Evolutionary conservation across 1,140 invertebrate genomes (phyloP).

Genomic region (Ceratosolen solmsi): DNA sequence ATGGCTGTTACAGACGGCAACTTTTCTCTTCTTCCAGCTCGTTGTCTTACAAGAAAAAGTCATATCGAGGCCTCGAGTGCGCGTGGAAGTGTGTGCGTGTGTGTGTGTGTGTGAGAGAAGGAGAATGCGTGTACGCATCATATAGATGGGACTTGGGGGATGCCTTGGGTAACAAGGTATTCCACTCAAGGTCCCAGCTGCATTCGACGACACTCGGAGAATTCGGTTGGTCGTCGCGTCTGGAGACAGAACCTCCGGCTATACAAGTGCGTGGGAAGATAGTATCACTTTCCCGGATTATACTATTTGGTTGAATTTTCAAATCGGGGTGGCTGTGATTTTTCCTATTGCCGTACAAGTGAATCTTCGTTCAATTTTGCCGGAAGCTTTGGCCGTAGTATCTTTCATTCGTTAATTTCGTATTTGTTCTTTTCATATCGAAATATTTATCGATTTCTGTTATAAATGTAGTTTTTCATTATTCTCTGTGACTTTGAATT

Average conservation of each 20-base stretch:
- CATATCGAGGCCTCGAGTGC: slow-evolving; percentile 26
- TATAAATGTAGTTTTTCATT: too few relatives aligned
- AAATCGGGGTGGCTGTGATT: too few relatives aligned
- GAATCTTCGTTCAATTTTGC: too few relatives aligned
- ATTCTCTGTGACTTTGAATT: too few relatives aligned
- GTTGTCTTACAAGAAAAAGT: slow-evolving; percentile 45
- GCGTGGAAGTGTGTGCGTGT: too few relatives aligned
- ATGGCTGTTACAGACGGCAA: too few relatives aligned
- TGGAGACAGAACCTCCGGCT: not conserved
- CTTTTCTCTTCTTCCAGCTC: not conserved
- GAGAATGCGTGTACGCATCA: slow-evolving; percentile 4
- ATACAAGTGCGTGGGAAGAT: not conserved
- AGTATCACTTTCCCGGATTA: slow-evolving; percentile 2
- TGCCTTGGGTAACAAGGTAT: slow-evolving; percentile 48
- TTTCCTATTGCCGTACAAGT: too few relatives aligned
- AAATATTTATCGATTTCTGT: too few relatives aligned
- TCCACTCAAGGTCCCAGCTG: slow-evolving; percentile 40
- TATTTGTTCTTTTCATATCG: too few relatives aligned
- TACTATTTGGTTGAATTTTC: slow-evolving; percentile 6
- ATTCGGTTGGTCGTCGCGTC: not conserved
- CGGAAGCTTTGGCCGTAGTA: too few relatives aligned
- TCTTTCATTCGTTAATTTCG: too few relatives aligned
- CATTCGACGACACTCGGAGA: not conserved
- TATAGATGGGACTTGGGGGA: slow-evolving; percentile 1
- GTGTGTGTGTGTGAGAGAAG: too few relatives aligned